Percentiles rank a stretch among this genome's conserved stretches.
phyloP scores from a whole-genome alignment of 1,140 invertebrate species.

The Anagrus nilaparvatae region DNA sequence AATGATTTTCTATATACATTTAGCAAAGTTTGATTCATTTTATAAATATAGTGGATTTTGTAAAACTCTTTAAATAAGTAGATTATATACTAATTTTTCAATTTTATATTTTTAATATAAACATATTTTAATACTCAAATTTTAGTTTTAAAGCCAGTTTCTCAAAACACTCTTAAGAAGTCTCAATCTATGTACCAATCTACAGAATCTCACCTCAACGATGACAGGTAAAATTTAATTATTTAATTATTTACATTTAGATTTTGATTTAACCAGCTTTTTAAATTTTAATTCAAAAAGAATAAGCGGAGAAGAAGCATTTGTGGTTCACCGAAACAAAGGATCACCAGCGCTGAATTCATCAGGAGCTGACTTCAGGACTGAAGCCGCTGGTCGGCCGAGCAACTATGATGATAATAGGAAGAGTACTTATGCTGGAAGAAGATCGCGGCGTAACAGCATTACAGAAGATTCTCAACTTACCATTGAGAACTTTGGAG shows the following conservation, averaged over 20 bases:
- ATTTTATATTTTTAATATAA: no score
- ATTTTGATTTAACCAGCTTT: not conserved
- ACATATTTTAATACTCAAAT: no score
- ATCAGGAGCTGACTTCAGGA: slow-evolving; percentile 47
- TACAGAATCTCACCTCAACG: slow-evolving; percentile 32
- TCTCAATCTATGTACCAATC: slow-evolving; percentile 42
- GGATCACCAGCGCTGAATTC: slow-evolving; percentile 69
- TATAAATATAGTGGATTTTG: slow-evolving; percentile 16
- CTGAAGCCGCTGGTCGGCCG: slow-evolving; percentile 64
- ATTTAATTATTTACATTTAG: not conserved
- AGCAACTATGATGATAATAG: slow-evolving; percentile 72
- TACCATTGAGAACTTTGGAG: slow-evolving; percentile 86
- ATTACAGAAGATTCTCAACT: slow-evolving; percentile 79
- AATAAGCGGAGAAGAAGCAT: slow-evolving; percentile 50
- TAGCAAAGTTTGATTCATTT: slow-evolving; percentile 19
- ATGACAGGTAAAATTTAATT: slow-evolving; percentile 34
- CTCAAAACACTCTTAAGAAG: slow-evolving; percentile 36
- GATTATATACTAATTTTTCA: slow-evolving; percentile 5
- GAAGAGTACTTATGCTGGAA: slow-evolving; percentile 63
- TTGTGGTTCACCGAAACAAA: slow-evolving; percentile 68
- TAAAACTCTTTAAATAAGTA: slow-evolving; percentile 11
- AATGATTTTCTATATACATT: no score
- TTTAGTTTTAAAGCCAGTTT: slow-evolving; percentile 39
- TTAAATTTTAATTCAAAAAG: slow-evolving; percentile 21
- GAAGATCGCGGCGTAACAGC: slow-evolving; percentile 73